Evolutionary conservation across 2,888 invertebrate species (phyloP).

Genomic region (Steinernema carpocapsae): DNA sequence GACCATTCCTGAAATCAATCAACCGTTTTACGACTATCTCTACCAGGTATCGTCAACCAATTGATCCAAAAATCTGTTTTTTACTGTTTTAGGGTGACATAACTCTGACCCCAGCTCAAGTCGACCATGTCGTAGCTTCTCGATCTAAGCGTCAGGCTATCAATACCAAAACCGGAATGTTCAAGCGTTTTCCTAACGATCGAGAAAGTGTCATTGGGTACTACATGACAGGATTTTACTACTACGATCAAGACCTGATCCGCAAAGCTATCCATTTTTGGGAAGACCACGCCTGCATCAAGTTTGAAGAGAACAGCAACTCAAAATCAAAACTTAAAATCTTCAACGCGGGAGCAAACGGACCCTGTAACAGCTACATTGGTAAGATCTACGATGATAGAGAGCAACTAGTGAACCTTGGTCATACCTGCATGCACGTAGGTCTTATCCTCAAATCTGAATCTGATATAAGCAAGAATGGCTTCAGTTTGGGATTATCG

Average conservation of each 20-base stretch:
- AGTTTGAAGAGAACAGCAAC: constrained; percentile 54
- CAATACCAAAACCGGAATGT: background rate
- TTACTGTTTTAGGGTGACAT: constrained; percentile 9
- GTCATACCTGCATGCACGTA: constrained; percentile 61
- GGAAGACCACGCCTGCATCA: constrained; percentile 60
- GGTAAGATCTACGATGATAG: constrained; percentile 51
- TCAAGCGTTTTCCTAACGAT: background rate
- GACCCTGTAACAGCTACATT: constrained; percentile 59
- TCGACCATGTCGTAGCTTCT: background rate
- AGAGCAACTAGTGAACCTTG: constrained; percentile 64
- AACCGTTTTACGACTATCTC: background rate
- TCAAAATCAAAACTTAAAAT: constrained; percentile 48
- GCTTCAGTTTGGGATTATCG: constrained; percentile 63
- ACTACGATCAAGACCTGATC: background rate
- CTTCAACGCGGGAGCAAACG: constrained; percentile 53
- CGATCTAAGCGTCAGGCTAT: constrained; percentile 23
- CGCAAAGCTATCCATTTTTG: constrained; percentile 55
- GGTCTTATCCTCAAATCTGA: background rate
- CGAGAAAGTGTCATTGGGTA: background rate
- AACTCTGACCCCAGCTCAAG: background rate
- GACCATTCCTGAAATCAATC: background rate
- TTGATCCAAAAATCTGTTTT: too few species aligned
- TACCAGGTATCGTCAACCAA: background rate
- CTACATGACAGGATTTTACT: background rate
- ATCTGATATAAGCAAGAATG: background rate